A percentile compares a stretch with the other conserved stretches of the same genome.
These are phyloP conservation scores for Porites australiensis DNA, from an alignment of 64 coral and sea anemone species.

Conservation along the genomic window DNA sequence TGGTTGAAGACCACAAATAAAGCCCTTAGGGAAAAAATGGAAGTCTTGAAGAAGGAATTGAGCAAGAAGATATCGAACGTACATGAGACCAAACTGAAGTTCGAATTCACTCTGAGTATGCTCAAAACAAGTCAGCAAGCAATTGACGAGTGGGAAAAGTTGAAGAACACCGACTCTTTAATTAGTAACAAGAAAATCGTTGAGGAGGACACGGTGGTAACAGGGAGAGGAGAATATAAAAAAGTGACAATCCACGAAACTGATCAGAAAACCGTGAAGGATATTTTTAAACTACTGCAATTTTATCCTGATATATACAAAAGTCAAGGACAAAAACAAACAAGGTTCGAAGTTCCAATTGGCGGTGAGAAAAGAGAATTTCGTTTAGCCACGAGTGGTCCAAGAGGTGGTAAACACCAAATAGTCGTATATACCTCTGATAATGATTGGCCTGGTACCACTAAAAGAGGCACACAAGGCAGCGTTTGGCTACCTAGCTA, in stretches of 20 bases:
- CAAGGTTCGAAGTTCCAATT: conserved; percentile 47
- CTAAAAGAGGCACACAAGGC: conserved; percentile 1
- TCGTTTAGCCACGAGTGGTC: neutral
- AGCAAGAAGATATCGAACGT: neutral
- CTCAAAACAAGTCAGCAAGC: conserved; percentile 17
- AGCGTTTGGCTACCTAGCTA: neutral
- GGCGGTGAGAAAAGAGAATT: conserved; percentile 40
- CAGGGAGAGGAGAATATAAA: neutral
- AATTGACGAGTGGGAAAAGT: conserved; percentile 5
- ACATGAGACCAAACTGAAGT: conserved; percentile 10
- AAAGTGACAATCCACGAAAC: conserved; percentile 50
- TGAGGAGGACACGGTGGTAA: neutral
- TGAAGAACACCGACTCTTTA: neutral
- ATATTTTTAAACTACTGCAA: conserved; percentile 23
- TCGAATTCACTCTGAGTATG: conserved; percentile 14
- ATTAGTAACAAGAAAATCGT: neutral
- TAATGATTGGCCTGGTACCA: conserved; percentile 59
- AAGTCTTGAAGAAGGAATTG: neutral
- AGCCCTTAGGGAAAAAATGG: neutral
- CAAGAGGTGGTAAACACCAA: neutral
- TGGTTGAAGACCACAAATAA: neutral
- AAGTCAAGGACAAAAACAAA: neutral
- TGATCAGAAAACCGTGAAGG: conserved; percentile 1
- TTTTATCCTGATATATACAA: conserved; percentile 31
- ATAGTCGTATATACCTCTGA: conserved; percentile 19